phyloP scores from a whole-genome alignment of 2,113 vertebrate species.

The Furnarius figulus region DNA sequence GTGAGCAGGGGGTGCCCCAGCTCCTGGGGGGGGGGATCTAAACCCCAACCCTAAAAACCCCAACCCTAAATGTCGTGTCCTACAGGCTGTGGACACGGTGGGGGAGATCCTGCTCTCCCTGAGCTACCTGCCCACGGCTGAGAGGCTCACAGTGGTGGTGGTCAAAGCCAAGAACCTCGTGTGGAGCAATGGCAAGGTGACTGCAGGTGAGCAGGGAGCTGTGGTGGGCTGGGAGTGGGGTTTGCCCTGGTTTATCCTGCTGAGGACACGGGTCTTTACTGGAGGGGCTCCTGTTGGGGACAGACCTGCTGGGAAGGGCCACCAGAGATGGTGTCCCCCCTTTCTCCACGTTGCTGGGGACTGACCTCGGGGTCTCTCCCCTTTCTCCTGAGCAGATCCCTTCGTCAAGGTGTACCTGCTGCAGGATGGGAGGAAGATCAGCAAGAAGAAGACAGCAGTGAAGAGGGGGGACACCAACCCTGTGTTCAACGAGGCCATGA shows the following conservation, averaged over 20 bases:
- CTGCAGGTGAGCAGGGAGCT: slow-evolving; percentile 77
- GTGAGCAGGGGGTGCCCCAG: not conserved
- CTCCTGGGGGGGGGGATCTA: too few species aligned
- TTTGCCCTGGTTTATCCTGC: fast-evolving
- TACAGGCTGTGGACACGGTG: slow-evolving; percentile 86
- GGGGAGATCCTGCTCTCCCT: slow-evolving; percentile 95
- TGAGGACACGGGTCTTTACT: fast-evolving
- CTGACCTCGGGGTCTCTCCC: not conserved
- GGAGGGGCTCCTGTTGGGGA: fast-evolving
- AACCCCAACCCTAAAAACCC: too few species aligned
- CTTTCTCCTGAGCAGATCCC: slow-evolving; percentile 79
- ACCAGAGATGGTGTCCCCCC: fast-evolving
- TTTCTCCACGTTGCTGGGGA: fast-evolving
- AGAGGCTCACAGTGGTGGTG: slow-evolving; percentile 95
- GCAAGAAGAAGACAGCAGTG: slow-evolving; percentile 96
- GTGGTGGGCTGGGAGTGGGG: not conserved
- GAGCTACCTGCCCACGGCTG: slow-evolving; percentile 95
- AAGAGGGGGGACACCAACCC: slow-evolving; percentile 95
- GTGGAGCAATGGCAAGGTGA: slow-evolving; percentile 89
- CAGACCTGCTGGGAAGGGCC: fast-evolving
- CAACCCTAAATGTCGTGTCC: too few species aligned
- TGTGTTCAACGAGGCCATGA: slow-evolving; percentile 98
- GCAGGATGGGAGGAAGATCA: slow-evolving; percentile 96
- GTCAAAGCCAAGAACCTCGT: slow-evolving; percentile 96
- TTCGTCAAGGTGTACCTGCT: slow-evolving; percentile 98